Percentiles rank a stretch among this genome's conserved stretches.
Evolutionary conservation across 2,113 vertebrate genomes (phyloP).

Genomic region (Mola mola): DNA sequence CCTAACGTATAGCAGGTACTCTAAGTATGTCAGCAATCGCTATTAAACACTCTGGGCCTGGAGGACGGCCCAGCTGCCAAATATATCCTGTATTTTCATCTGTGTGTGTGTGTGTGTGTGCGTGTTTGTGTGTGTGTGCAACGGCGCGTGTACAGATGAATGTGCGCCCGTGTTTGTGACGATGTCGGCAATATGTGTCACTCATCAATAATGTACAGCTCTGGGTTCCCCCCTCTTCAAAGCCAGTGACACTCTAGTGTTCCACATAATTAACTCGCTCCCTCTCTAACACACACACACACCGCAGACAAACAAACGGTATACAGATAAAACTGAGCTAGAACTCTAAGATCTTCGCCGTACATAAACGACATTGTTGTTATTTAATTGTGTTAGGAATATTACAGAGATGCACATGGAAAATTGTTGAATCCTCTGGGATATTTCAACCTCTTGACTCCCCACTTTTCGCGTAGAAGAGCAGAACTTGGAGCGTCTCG

Average conservation of each 20-base stretch:
- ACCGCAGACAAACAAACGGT: slow-evolving; percentile 7
- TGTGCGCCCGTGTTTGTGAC: slow-evolving; percentile 55
- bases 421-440: no score
- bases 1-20: slow-evolving; percentile 64
- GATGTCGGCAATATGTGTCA: slow-evolving; percentile 76
- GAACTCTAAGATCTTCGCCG: background rate
- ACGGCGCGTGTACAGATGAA: slow-evolving; percentile 15
- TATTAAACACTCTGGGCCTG: slow-evolving; percentile 54
- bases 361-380: no score
- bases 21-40: slow-evolving; percentile 69
- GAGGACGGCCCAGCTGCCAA: slow-evolving; percentile 50
- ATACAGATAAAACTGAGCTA: slow-evolving; percentile 21
- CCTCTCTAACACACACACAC: slow-evolving; percentile 22
- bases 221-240: slow-evolving; percentile 76
- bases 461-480: no score
- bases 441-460: no score
- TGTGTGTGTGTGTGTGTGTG: slow-evolving; percentile 13
- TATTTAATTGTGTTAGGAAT: no score
- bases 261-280: slow-evolving; percentile 76
- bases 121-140: slow-evolving; percentile 8
- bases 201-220: slow-evolving; percentile 81
- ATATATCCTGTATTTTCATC: slow-evolving; percentile 41
- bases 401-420: no score
- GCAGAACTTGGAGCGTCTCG: no score
- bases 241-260: slow-evolving; percentile 69